phyloP scores from a whole-genome alignment of 2,113 vertebrate genomes.

The Bubo bubo region DNA sequence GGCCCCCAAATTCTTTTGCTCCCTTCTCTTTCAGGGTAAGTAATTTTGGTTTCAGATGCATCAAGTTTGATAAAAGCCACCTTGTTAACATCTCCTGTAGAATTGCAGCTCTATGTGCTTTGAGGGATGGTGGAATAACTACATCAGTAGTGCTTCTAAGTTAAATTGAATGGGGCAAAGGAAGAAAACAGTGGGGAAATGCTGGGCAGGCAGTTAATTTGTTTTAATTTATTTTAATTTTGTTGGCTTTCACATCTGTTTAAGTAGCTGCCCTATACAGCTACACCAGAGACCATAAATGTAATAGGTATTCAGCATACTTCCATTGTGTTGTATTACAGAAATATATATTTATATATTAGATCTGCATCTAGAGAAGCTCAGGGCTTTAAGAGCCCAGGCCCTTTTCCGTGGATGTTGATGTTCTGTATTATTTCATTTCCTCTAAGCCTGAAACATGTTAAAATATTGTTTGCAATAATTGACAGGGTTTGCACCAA shows the following conservation, averaged over 20 bases:
- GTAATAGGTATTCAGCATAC: neutral
- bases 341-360: neutral
- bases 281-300: neutral
- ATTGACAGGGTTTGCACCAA: neutral
- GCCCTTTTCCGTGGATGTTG: neutral
- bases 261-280: neutral
- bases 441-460: neutral
- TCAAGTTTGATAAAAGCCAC: conserved; percentile 4
- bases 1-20: conserved; percentile 4
- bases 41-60: conserved; percentile 34
- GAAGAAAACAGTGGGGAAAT: neutral
- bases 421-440: neutral
- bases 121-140: neutral
- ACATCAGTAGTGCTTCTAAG: neutral
- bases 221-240: conserved; percentile 23
- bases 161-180: neutral
- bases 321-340: neutral
- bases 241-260: conserved; percentile 19
- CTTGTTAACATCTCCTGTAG: conserved; percentile 5
- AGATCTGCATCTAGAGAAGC: neutral
- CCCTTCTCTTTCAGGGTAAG: conserved; percentile 15
- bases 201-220: neutral
- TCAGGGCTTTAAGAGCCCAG: neutral
- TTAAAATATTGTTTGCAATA: neutral
- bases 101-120: neutral